Base-by-base conservation (phyloP, 2,888 invertebrate species). In the Chloroclysta siterata region DNA sequence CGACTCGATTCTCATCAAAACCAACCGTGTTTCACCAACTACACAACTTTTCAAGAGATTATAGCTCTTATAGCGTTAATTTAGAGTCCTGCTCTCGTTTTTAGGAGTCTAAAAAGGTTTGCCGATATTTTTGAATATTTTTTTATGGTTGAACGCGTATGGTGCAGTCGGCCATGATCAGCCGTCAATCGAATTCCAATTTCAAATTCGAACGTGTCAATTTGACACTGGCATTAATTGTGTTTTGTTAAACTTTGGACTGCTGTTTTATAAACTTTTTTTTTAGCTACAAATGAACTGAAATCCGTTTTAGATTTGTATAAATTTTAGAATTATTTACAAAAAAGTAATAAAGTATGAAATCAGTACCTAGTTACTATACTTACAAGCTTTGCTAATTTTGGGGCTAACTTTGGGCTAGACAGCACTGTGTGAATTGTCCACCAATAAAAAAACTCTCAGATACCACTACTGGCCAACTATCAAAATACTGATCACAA, bases 121-220 rank as follows among this genome's bases (percentile, higher is more conserved):
- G 39, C 11, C 50, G 48, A 17, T 76, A 75, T 75, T 75, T 87
- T 85, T 79, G 77, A 75, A 80, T 76, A 80, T 81, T 78, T 78
- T 60, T 84, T 87, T 87, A 80, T 81, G 78, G 73, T 75, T 66
- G 84, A 84, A 89, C 88, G 88, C 89, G 82, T 68, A 62, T 60
- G 74, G 76, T 62, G 69, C 78, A 74, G 74, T 82, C 81, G 66
- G 74, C 81, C 84, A 79, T 85, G 77, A 65, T 78, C 72, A 74
- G 77, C 77, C 79, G 85, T 89, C 87, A 83, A 85, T 84, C 79
- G 83, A 73, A 84, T 81, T 84, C 80, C 69, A 81, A 81, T 77
- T 81, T 75, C 79, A 80, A 84, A 78, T 75, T 74, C 64, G 68
- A 75, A 80, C 78, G 78, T 85, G 85, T 89, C 87, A 84, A 88